phyloP scores from a whole-genome alignment of 2,113 vertebrate species.

The Macquaria australasica region DNA sequence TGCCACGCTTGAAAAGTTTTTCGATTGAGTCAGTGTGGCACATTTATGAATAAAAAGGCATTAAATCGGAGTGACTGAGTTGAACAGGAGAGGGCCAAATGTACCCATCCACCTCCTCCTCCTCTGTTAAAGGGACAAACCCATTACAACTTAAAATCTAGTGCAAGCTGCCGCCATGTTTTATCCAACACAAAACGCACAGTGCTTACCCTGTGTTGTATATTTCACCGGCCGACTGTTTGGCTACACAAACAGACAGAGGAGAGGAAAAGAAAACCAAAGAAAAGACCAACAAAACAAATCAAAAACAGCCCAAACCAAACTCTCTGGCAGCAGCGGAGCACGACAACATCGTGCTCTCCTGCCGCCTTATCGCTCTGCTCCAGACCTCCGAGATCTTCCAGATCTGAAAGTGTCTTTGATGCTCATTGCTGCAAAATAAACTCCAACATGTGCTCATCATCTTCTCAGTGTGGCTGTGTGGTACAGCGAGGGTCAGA shows the following conservation, averaged over 20 bases:
- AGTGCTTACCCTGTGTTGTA: neutral
- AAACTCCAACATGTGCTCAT: constrained; percentile 49
- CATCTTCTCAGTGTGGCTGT: constrained; percentile 3
- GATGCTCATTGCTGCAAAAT: constrained; percentile 23
- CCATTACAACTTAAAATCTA: neutral
- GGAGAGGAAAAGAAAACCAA: neutral
- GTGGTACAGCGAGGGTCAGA: constrained; percentile 5
- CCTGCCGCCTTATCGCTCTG: constrained; percentile 9
- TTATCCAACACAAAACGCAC: neutral
- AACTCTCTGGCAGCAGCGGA: neutral
- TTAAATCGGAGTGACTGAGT: neutral
- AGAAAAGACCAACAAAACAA: neutral
- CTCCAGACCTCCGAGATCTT: constrained; percentile 38
- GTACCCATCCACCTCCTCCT: neutral
- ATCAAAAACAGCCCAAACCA: constrained; percentile 5
- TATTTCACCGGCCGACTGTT: neutral
- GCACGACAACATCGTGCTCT: neutral
- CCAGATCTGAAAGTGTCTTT: neutral
- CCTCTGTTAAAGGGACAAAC: neutral
- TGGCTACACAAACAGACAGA: neutral
- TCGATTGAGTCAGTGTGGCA: constrained; percentile 33
- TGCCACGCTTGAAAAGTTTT: constrained; percentile 7
- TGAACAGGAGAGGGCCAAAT: neutral
- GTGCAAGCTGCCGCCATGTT: neutral
- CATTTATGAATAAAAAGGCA: constrained; percentile 36